Evolutionary conservation across 1,140 invertebrate genomes (phyloP).

Genomic region (Orius laevigatus): DNA sequence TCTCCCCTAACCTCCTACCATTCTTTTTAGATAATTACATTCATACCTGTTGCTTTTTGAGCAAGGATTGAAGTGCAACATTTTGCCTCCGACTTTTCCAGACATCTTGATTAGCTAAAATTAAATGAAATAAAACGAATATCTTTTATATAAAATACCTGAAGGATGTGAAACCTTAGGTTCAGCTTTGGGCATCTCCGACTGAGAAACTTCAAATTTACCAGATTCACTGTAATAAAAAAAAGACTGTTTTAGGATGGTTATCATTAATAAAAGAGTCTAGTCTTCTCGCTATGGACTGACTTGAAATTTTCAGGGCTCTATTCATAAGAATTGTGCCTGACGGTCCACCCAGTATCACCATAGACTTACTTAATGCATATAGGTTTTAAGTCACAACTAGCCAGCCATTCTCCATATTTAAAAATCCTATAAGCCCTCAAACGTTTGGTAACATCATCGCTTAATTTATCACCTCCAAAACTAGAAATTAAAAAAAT

Average conservation of each 20-base stretch:
- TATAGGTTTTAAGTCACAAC: constrained; percentile 29
- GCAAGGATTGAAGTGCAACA: constrained; percentile 59
- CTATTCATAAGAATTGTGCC: neutral
- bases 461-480: constrained; percentile 13
- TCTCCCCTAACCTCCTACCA: too few species aligned
- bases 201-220: constrained; percentile 3
- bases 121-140: constrained; percentile 1
- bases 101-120: constrained; percentile 41
- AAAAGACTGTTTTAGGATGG: neutral
- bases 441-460: constrained; percentile 17
- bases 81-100: constrained; percentile 42
- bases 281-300: too few species aligned
- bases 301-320: too few species aligned
- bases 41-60: constrained; percentile 32
- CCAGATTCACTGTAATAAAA: constrained; percentile 2
- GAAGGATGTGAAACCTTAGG: neutral
- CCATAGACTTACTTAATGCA: constrained; percentile 23
- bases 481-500: constrained; percentile 16
- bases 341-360: neutral
- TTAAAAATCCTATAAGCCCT: constrained; percentile 29
- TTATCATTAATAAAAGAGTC: too few species aligned
- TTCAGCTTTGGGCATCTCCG: neutral
- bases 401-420: constrained; percentile 31
- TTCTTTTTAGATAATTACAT: too few species aligned
- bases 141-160: neutral